Base-by-base conservation (phyloP, 1,140 invertebrate genomes). In the Trialeurodes vaporariorum region DNA sequence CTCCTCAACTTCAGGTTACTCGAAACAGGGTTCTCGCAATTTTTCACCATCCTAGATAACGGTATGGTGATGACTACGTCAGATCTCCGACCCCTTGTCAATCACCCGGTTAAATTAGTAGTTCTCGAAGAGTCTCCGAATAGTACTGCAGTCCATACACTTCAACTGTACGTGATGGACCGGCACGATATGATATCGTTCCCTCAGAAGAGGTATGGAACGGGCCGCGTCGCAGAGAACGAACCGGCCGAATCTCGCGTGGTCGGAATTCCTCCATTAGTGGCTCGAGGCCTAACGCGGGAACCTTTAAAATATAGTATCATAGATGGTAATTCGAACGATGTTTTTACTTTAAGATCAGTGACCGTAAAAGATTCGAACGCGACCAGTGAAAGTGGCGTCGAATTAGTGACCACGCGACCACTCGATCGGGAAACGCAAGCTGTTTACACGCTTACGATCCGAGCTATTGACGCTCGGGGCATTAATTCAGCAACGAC, bases 31-130 rank as follows among this genome's bases (percentile, higher is more conserved):
- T 91, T 85, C 76, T 88, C 88, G 13, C 84, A 89, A 63, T 93
- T 87, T 75, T 95, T 95, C 76, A 88, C 92, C 0, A 85, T 94
- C 27, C 82, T 95, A n/a, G 85, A 89, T 63, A 88, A 93, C 77
- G 93, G 92, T 25, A 83, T 93, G 60, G 85, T 95, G 11, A 94
- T 94, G 91, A 94, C 91, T 22, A 93, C 91, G 1, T 85, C 89
- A 1, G 90, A 93, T 71, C 80, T 94, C 2, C 84, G 84, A 25
- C 87, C 90, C 2, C 77, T 94, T n/a, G 83, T 92, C 26, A 87
- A 92, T 75, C 82, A 85, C 60, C 88, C 90, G 0, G 84, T 94
- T 9, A 87, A 90, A 72, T 80, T 94, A 22, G 83, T 92, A 11
- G 86, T 94, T 0, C 78, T 92, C 17, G 91, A 93, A 73, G 88